Conservation (phyloP, 2,797 vertebrate genomes). For the Ataeniobius toweri region DNA sequence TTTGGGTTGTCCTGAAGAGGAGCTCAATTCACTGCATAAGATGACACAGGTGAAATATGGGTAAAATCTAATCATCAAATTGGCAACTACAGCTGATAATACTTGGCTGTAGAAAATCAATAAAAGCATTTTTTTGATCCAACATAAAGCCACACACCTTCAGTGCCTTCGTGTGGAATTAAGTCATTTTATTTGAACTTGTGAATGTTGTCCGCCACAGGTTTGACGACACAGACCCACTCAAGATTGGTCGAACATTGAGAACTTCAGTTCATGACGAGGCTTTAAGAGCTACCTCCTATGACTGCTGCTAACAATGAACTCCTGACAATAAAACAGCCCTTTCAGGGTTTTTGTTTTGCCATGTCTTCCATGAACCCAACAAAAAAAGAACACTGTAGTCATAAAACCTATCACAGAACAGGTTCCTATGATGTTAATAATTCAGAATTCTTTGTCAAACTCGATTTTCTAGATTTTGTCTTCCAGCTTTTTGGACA, state of each 20-base stretch:
- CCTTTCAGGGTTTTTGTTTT: background rate
- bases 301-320: background rate
- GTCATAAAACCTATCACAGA: background rate
- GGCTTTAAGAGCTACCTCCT: background rate
- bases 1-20: constrained; percentile 80
- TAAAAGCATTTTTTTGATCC: background rate
- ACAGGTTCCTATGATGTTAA: no score
- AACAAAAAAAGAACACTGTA: background rate
- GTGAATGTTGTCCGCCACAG: constrained; percentile 53
- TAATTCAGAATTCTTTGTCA: no score
- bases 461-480: background rate
- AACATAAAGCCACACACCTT: background rate
- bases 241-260: constrained; percentile 52
- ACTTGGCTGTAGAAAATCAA: constrained; percentile 1
- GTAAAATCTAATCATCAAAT: background rate
- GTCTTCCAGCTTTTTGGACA: background rate
- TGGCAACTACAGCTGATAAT: background rate
- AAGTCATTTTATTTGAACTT: background rate
- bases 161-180: no score
- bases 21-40: constrained; percentile 80
- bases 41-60: constrained; percentile 71
- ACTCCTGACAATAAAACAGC: constrained; percentile 15
- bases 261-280: constrained; percentile 77
- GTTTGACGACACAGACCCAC: constrained; percentile 75
- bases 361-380: background rate